phyloP scores from a whole-genome alignment of 30 jellyfish, hydroid and myxozoan species.

The Aurelia coerulea region DNA sequence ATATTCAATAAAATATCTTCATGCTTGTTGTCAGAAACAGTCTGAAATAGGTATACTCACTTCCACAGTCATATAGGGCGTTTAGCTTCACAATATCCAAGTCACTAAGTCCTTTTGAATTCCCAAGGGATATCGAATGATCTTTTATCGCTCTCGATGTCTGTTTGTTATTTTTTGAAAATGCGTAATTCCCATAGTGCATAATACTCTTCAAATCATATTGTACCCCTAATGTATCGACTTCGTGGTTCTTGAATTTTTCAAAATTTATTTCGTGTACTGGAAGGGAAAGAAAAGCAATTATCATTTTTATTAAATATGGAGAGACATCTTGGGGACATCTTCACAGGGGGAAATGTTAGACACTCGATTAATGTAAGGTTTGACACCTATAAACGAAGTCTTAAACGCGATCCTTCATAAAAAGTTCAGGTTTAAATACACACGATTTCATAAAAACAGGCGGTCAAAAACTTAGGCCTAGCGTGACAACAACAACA shows the following conservation, averaged over 20 bases:
- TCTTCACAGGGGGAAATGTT: no score
- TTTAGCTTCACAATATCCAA: conserved; percentile 68
- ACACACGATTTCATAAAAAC: no score
- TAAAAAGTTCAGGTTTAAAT: no score
- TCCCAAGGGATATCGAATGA: conserved; percentile 40
- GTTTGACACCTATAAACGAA: no score
- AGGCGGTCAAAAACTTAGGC: no score
- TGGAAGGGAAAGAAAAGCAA: neutral
- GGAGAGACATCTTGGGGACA: neutral
- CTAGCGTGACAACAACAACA: no score
- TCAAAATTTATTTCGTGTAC: conserved; percentile 73
- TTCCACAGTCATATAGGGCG: conserved; percentile 69
- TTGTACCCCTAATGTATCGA: conserved; percentile 58
- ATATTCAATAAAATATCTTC: no score
- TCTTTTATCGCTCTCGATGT: conserved; percentile 47
- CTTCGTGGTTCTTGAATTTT: conserved; percentile 63
- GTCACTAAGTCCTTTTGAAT: conserved; percentile 66
- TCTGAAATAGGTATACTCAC: conserved; percentile 55
- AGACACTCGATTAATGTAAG: no score
- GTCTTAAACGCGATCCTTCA: no score
- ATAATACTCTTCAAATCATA: conserved; percentile 66
- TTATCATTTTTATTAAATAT: neutral
- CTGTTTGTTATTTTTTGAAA: conserved; percentile 55
- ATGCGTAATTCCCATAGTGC: conserved; percentile 78
- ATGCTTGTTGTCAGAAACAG: no score